phyloP scores from a whole-genome alignment of 2,888 invertebrate genomes.

The Oxytorus armatus region DNA sequence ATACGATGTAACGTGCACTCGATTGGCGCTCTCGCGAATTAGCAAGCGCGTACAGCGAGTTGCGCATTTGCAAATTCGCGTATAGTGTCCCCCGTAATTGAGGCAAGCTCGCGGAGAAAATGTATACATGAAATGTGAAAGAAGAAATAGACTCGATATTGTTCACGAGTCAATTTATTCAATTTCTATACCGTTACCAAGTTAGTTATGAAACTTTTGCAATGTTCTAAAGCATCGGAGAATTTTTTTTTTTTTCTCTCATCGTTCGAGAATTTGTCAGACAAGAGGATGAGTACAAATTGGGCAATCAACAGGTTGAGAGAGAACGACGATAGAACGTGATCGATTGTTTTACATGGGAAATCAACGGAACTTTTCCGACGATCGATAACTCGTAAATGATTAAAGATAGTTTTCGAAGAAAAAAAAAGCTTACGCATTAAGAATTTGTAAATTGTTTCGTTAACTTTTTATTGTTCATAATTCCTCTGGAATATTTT shows the following conservation, averaged over 20 bases:
- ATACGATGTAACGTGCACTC: not conserved
- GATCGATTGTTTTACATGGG: not conserved
- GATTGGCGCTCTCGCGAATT: slow-evolving; percentile 16
- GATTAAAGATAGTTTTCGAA: no score
- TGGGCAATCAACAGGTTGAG: slow-evolving; percentile 40
- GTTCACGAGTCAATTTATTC: not conserved
- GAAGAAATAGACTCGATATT: not conserved
- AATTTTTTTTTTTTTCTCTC: no score
- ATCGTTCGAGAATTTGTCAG: not conserved
- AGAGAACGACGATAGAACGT: not conserved
- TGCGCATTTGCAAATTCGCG: slow-evolving; percentile 18
- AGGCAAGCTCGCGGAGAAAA: slow-evolving; percentile 2
- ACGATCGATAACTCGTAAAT: no score
- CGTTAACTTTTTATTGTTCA: no score
- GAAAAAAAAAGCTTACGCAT: no score
- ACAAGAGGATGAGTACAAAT: not conserved
- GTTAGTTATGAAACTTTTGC: no score
- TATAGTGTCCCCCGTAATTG: not conserved
- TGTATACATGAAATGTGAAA: not conserved
- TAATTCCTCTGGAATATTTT: not conserved
- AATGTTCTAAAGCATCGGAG: no score
- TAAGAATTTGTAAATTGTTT: no score
- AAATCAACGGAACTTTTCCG: no score
- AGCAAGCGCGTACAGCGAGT: slow-evolving; percentile 15
- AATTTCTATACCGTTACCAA: no score